Evolutionary conservation across 2,888 invertebrate species (phyloP).

Genomic region (Macropis europaea): DNA sequence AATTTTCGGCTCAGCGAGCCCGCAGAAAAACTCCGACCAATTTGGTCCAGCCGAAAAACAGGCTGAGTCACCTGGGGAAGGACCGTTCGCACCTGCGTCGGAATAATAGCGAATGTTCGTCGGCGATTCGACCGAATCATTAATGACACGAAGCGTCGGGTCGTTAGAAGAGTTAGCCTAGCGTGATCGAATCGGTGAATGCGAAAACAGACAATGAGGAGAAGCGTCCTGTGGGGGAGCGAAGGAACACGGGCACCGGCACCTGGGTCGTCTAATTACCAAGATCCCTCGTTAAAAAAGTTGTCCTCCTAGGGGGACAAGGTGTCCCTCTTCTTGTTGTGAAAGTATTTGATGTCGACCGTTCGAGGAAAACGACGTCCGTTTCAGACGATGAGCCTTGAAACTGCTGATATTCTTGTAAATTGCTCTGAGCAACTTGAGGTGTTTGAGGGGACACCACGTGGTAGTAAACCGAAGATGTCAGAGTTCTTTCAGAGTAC

Average conservation of each 20-base stretch:
- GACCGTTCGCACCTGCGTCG: slow-evolving; percentile 48
- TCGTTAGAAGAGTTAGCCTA: slow-evolving; percentile 73
- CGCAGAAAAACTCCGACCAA: slow-evolving; percentile 43
- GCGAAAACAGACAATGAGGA: slow-evolving; percentile 70
- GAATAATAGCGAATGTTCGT: slow-evolving; percentile 33
- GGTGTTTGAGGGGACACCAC: too few species aligned
- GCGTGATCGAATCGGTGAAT: slow-evolving; percentile 75
- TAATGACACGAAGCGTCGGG: slow-evolving; percentile 69
- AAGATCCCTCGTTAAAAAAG: slow-evolving; percentile 34
- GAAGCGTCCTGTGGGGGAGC: slow-evolving; percentile 30
- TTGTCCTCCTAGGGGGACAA: too few species aligned
- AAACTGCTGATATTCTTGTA: too few species aligned
- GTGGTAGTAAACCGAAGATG: too few species aligned
- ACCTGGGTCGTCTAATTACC: slow-evolving; percentile 68
- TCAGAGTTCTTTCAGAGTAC: too few species aligned
- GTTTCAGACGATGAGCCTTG: too few species aligned
- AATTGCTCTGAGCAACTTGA: too few species aligned
- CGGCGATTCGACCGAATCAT: slow-evolving; percentile 67
- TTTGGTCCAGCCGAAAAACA: slow-evolving; percentile 36
- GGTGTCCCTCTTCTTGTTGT: too few species aligned
- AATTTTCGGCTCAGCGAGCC: slow-evolving; percentile 29
- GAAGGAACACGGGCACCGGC: slow-evolving; percentile 43
- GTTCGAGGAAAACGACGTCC: too few species aligned
- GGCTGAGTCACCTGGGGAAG: slow-evolving; percentile 38
- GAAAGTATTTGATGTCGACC: too few species aligned